Percentiles rank a stretch among this genome's conserved stretches.
phyloP scores from a whole-genome alignment of 2,797 vertebrate species.

The Argentina silus region DNA sequence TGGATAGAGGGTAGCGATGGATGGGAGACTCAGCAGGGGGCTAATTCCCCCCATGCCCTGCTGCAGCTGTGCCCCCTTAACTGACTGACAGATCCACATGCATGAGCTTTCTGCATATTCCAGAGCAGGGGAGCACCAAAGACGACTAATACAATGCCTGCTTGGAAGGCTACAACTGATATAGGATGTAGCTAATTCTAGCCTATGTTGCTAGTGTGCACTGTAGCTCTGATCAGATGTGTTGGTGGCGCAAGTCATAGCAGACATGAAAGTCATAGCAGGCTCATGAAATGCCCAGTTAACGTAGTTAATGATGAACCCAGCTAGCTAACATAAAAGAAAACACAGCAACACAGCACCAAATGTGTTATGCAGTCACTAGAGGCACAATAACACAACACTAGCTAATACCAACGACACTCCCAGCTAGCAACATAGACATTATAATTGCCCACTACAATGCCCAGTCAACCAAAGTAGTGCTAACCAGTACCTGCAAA shows the following conservation, averaged over 20 bases:
- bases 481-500: not conserved
- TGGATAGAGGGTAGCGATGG: constrained; percentile 77
- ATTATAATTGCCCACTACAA: not conserved
- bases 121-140: constrained; percentile 77
- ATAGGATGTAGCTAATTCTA: not conserved
- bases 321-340: not conserved
- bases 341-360: not conserved
- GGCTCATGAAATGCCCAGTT: not conserved
- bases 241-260: not conserved
- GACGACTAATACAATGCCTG: constrained; percentile 49
- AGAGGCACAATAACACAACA: not conserved
- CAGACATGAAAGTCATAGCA: not conserved
- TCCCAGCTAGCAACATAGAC: not conserved
- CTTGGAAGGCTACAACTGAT: too few relatives aligned
- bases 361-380: too few relatives aligned
- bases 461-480: not conserved
- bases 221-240: not conserved
- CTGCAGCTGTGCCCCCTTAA: constrained; percentile 93
- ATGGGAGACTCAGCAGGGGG: constrained; percentile 90
- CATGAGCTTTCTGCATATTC: constrained; percentile 82
- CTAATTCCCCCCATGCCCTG: constrained; percentile 93
- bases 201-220: not conserved
- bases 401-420: not conserved
- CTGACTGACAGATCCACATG: constrained; percentile 90
- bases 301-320: not conserved